These are phyloP conservation scores for Notolabrus celidotus DNA, from an alignment of 2,797 vertebrate species.

Conservation along the genomic window DNA sequence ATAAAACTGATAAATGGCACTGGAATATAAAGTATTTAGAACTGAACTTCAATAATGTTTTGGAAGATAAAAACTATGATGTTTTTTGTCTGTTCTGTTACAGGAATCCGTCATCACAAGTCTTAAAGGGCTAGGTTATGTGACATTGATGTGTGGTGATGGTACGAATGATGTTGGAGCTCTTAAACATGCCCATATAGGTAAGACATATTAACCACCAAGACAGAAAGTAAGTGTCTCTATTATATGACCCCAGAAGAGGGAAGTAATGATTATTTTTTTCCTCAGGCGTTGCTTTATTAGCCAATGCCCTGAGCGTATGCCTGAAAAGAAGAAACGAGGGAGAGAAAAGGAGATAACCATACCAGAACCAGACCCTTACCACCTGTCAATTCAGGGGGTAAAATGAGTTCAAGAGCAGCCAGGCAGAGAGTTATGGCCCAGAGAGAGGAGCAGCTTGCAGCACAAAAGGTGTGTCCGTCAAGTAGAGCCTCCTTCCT, in stretches of 20 bases:
- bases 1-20: neutral
- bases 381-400: slow-evolving; percentile 70
- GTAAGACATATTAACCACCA: slow-evolving; percentile 77
- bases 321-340: slow-evolving; percentile 88
- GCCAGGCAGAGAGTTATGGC: slow-evolving; percentile 89
- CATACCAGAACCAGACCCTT: slow-evolving; percentile 76
- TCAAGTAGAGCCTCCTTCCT: neutral
- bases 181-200: slow-evolving; percentile 96
- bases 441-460: slow-evolving; percentile 92
- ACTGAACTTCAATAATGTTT: neutral
- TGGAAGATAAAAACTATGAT: neutral
- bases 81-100: slow-evolving; percentile 4
- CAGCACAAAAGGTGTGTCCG: slow-evolving; percentile 88
- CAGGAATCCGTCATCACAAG: slow-evolving; percentile 98
- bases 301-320: slow-evolving; percentile 94
- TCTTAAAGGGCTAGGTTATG: slow-evolving; percentile 93
- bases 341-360: slow-evolving; percentile 84
- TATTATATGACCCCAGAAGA: neutral
- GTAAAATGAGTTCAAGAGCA: slow-evolving; percentile 86
- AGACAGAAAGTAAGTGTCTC: neutral
- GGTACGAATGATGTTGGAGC: slow-evolving; percentile 99
- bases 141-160: slow-evolving; percentile 97
- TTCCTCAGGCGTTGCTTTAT: slow-evolving; percentile 90
- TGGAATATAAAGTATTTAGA: neutral
- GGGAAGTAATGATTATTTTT: slow-evolving; percentile 8